Evolutionary conservation across 1,140 invertebrate genomes (phyloP), one percentile per base, ranked within the genome.

Genomic region (Lepidurus couesii): DNA sequence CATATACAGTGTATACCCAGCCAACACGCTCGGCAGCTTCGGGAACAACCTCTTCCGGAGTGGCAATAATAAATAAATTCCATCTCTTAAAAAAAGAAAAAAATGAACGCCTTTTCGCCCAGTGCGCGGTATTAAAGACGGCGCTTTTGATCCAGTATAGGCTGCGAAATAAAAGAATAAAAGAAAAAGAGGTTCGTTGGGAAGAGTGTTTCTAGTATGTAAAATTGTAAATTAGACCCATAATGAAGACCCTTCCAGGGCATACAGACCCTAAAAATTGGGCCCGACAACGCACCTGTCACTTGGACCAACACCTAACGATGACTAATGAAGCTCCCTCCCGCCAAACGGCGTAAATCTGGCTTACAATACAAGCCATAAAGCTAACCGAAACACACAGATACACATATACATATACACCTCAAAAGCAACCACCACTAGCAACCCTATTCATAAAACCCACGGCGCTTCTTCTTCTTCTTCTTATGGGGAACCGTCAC

Each of bases 281-380:
- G 34, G 21, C 7, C 13, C 53, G 53, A 65, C 53, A 65, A 65
- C 53, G n/a, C 53, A 65, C 53, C 53, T 65, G 53, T 65, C 53
- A 65, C 53, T 21, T 65, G 53, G 53, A 65, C 53, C 13, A 65
- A 65, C 53, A 65, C 53, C 53, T 65, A 65, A 65, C 53, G 53
- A 65, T 65, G 53, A 65, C 53, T 65, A 65, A 65, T 65, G 53
- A 65, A 65, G 53, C 53, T 16, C 13, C 53, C 53, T 34, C 34
- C 34, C 34, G 34, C 53, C 13, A 16, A 65, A 65, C 53, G 13
- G 53, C 53, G 53, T 65, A 9, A 65, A 65, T 65, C 53, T 65
- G 21, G 16, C 16, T 21, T 21, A 21, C 53, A 13, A 16, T n/a
- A 65, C 16, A 65, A 13, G 13, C 53, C 53, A 7, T 65, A 7